Percentiles rank a stretch among this genome's conserved stretches.
These are phyloP conservation scores for Galerucella pusilla DNA, from an alignment of 2,888 invertebrate species.

Conservation along the genomic window DNA sequence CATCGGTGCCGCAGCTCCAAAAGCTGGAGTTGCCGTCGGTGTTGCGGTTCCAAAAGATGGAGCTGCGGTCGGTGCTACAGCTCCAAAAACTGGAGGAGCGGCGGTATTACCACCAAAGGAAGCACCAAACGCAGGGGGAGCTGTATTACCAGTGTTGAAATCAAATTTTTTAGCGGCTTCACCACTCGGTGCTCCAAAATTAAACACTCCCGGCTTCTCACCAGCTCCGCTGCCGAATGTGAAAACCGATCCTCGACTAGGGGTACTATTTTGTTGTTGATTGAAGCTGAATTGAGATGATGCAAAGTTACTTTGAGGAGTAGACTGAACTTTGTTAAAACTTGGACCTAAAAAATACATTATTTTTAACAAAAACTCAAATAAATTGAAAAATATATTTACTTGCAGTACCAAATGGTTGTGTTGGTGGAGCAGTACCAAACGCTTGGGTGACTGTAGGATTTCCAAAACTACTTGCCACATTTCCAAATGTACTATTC, in stretches of 20 bases:
- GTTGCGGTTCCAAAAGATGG: neutral
- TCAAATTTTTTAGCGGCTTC: slow-evolving; percentile 46
- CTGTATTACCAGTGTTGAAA: slow-evolving; percentile 42
- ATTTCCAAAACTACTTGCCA: slow-evolving; percentile 27
- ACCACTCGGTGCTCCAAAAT: slow-evolving; percentile 36
- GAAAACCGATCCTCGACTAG: slow-evolving; percentile 12
- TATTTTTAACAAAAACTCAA: neutral
- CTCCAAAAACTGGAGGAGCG: neutral
- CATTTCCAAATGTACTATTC: slow-evolving; percentile 39
- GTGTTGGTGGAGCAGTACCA: slow-evolving; percentile 2
- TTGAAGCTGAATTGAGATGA: slow-evolving; percentile 20
- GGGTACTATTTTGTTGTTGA: slow-evolving; percentile 17
- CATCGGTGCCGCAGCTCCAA: slow-evolving; percentile 31
- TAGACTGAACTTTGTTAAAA: slow-evolving; percentile 39
- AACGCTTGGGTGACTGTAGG: slow-evolving; percentile 1
- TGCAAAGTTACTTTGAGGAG: slow-evolving; percentile 32
- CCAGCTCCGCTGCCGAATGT: slow-evolving; percentile 16
- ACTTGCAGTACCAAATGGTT: slow-evolving; percentile 31
- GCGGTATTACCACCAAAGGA: slow-evolving; percentile 31
- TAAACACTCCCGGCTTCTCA: slow-evolving; percentile 41
- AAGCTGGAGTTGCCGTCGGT: slow-evolving; percentile 19
- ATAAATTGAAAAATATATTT: neutral
- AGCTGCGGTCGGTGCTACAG: too few species aligned
- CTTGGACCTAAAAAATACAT: slow-evolving; percentile 28
- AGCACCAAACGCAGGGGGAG: slow-evolving; percentile 44